Evolutionary conservation across 2,888 invertebrate genomes (phyloP).

Genomic region (Tetragonula carbonaria): DNA sequence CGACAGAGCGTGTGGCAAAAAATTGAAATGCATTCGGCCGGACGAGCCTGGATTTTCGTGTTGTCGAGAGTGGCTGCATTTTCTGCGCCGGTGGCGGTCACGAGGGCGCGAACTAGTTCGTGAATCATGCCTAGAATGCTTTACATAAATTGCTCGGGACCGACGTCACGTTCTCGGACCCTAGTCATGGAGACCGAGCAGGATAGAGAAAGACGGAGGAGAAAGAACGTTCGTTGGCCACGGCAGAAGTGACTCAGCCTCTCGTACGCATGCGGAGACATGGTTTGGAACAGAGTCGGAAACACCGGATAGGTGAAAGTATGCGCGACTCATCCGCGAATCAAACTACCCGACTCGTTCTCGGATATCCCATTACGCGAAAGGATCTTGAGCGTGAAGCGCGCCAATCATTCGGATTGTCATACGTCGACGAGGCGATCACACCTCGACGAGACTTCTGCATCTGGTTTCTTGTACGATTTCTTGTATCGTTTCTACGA

Average conservation of each 20-base stretch:
- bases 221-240: constrained; percentile 54
- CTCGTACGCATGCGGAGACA: constrained; percentile 53
- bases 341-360: constrained; percentile 6
- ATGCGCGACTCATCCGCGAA: constrained; percentile 56
- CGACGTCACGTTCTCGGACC: constrained; percentile 72
- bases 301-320: constrained; percentile 68
- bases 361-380: constrained; percentile 50
- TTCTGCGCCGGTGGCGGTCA: constrained; percentile 79
- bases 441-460: not conserved
- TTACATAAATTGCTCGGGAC: constrained; percentile 81
- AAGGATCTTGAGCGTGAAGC: constrained; percentile 20
- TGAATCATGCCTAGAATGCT: constrained; percentile 83
- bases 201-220: constrained; percentile 23
- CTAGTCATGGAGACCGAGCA: constrained; percentile 47
- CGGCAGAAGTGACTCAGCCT: constrained; percentile 65
- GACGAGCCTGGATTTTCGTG: constrained; percentile 48
- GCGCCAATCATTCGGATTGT: constrained; percentile 2
- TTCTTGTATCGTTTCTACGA: not conserved
- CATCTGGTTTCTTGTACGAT: not conserved
- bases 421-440: not conserved
- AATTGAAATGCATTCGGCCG: not conserved
- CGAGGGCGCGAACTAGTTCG: constrained; percentile 83
- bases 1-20: not conserved
- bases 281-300: constrained; percentile 44
- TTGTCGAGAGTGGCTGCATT: constrained; percentile 66